Conservation (phyloP, 2,888 invertebrate genomes). For the Eristalis arbustorum region DNA sequence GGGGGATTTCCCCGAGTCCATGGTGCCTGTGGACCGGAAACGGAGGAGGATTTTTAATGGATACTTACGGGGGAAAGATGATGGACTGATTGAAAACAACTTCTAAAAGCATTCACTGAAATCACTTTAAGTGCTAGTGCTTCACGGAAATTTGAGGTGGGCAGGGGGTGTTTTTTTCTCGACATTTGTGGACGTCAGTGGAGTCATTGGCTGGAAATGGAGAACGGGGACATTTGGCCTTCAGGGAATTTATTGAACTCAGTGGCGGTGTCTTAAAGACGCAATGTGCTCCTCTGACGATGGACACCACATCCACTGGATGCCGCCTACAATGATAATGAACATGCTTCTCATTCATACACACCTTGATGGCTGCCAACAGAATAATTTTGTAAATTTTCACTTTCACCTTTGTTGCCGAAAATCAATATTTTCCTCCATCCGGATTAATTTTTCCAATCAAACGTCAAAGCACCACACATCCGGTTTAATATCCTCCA, state of each 20-base stretch:
- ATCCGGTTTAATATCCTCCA: background rate
- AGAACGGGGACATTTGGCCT: background rate
- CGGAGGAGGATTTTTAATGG: background rate
- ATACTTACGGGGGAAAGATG: constrained; percentile 14
- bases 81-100: constrained; percentile 1
- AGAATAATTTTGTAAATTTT: too few species aligned
- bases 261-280: too few species aligned
- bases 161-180: background rate
- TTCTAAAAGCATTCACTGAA: constrained; percentile 12
- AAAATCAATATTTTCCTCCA: too few species aligned
- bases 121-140: background rate
- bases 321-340: too few species aligned
- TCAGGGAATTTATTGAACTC: too few species aligned
- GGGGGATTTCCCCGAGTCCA: background rate
- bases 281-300: too few species aligned
- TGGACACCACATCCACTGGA: too few species aligned
- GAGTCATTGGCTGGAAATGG: background rate
- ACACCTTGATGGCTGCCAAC: too few species aligned
- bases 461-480: background rate
- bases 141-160: background rate
- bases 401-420: too few species aligned
- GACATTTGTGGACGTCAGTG: background rate
- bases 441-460: background rate
- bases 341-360: too few species aligned
- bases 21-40: background rate